Evolutionary conservation across 92 coral and sea anemone genomes (phyloP), one percentile per base, ranked within the genome.

Genomic region (Metridium senile): DNA sequence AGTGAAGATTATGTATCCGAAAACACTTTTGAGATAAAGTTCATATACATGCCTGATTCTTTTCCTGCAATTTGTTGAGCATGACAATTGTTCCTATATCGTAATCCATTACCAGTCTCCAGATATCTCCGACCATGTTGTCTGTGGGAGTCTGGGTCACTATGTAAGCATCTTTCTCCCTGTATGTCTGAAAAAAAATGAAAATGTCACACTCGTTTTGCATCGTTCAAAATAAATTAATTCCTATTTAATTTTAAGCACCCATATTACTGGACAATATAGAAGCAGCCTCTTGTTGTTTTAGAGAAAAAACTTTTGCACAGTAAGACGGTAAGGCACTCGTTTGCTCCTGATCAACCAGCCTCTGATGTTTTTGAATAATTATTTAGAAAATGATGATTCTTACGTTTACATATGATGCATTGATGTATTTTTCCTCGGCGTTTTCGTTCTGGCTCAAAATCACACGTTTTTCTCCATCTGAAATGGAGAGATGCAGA

Each of bases 121-220:
- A 90, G 81, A 90, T 84, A 34, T 90, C 96, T 70, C n/a, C 73
- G 46, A 88, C 66, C 10, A 93, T 91, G 82, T 79, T 85, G 3
- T 68, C 68, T 27, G 89, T 63, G n/a, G 97, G 97, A 9, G 96
- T 91, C 54, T 90, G 96, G n/a, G 92, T 90, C 80, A 90, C 51
- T 21, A 90, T 90, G 78, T 76, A 90, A 11, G 96, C 87, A 26
- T 84, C 77, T 6, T 82, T 82, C 6, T 83, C 80, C 16, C 69
- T 87, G 70, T 74, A 90, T 25, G 89, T 86, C 95, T 90, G 59
- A 25, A 71, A 18, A 49, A 71, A 71, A 30, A 71, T 0, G 25
- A 11, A 22, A 43, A 33, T 8, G 25, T 10, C 25, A 54, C 25
- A n/a, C n/a, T n/a, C n/a, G n/a, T n/a, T n/a, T n/a, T n/a, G n/a